These are phyloP conservation scores for Alosa alosa DNA, from an alignment of 2,113 vertebrate genomes.

Conservation along the genomic window DNA sequence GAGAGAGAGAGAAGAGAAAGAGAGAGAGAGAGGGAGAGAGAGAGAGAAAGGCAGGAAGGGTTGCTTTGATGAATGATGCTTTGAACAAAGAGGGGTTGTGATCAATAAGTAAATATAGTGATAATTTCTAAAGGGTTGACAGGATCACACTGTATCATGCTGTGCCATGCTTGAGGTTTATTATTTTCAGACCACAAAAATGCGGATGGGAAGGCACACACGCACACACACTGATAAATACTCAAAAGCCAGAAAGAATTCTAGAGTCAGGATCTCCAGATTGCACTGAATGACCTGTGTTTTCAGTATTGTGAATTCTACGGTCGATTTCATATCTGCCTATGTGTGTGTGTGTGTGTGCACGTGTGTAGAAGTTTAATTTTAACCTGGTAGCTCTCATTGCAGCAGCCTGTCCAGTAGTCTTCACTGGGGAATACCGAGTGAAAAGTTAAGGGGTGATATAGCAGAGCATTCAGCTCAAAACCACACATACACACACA, in stretches of 20 bases:
- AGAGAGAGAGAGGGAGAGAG: neutral
- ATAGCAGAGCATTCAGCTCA: conserved; percentile 49
- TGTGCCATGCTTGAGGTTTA: neutral
- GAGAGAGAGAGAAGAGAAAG: neutral
- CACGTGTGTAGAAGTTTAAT: neutral
- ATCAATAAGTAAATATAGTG: neutral
- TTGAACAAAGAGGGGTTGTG: neutral
- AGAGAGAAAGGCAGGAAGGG: neutral
- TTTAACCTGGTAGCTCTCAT: neutral
- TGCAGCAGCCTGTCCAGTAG: neutral
- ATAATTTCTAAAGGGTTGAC: neutral
- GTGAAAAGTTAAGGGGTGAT: conserved; percentile 55
- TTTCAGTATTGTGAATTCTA: neutral
- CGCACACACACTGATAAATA: neutral
- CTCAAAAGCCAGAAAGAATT: too few relatives aligned
- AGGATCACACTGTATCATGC: neutral
- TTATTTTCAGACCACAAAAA: neutral
- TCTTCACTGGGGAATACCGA: conserved; percentile 17
- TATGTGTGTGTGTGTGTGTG: neutral
- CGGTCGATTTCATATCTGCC: neutral
- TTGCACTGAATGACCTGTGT: too few relatives aligned
- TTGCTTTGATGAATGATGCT: neutral
- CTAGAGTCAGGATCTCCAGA: too few relatives aligned
- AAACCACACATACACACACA: conserved; percentile 30
- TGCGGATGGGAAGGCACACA: too few relatives aligned